Evolutionary conservation across 2,797 vertebrate genomes (phyloP).

Genomic region (Pseudomugil tenellus): DNA sequence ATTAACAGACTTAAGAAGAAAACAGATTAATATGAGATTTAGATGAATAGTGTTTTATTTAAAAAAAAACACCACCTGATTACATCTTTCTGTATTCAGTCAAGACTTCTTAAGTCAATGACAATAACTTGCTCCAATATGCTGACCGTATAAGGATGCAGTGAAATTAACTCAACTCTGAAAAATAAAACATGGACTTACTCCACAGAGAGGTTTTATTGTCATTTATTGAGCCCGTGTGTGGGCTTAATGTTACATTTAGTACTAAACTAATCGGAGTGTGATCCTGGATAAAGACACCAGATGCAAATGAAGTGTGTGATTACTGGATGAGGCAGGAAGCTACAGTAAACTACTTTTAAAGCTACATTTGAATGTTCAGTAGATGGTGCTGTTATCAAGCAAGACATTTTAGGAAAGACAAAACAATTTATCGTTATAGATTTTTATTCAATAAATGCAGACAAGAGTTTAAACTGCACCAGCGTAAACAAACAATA

Average conservation of each 20-base stretch:
- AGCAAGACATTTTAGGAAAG: neutral
- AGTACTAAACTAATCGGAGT: neutral
- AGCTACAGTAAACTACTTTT: neutral
- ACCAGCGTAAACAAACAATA: conserved; percentile 30
- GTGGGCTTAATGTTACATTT: conserved; percentile 2
- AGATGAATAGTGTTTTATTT: conserved; percentile 24
- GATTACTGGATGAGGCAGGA: neutral
- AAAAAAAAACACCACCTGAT: neutral
- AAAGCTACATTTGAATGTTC: conserved; percentile 22
- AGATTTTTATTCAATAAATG: conserved; percentile 60
- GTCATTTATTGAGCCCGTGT: conserved; percentile 11
- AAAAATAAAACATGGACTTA: conserved; percentile 6
- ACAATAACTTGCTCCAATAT: conserved; percentile 1
- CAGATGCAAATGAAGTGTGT: neutral
- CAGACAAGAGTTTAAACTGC: conserved; percentile 22
- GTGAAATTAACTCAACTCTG: neutral
- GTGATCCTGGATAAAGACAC: neutral
- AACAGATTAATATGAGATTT: conserved; percentile 43
- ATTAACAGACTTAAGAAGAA: conserved; percentile 31
- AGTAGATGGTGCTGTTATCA: conserved; percentile 59
- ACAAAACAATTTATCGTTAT: conserved; percentile 7
- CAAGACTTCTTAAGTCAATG: conserved; percentile 42
- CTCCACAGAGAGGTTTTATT: conserved; percentile 3
- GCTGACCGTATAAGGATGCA: neutral
- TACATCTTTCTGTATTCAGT: conserved; percentile 17